phyloP scores from a whole-genome alignment of 1,140 invertebrate species.

The Kradibia gibbosae region DNA sequence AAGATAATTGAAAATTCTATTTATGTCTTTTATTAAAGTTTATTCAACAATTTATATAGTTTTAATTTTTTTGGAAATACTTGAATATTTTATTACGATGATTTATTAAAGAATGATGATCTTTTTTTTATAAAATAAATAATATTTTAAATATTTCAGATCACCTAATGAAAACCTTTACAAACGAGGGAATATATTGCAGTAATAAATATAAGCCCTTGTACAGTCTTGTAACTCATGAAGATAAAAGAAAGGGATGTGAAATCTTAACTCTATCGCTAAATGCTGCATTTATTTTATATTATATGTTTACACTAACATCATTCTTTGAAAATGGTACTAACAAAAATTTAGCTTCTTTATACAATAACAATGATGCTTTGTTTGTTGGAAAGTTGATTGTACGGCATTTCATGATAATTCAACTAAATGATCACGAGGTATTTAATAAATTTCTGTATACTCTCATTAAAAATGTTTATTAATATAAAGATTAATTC shows the following conservation, averaged over 20 bases:
- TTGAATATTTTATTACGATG: background rate
- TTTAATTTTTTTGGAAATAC: too few relatives aligned
- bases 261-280: conserved; percentile 85
- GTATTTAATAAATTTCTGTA: conserved; percentile 17
- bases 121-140: background rate
- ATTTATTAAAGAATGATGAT: background rate
- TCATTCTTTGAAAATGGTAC: conserved; percentile 72
- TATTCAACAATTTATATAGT: background rate
- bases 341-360: conserved; percentile 27
- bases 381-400: conserved; percentile 75
- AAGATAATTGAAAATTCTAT: background rate
- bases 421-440: conserved; percentile 43
- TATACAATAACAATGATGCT: conserved; percentile 54
- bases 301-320: conserved; percentile 77
- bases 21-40: background rate
- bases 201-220: conserved; percentile 74
- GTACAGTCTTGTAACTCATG: conserved; percentile 84
- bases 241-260: conserved; percentile 76
- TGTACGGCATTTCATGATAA: conserved; percentile 4
- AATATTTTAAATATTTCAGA: conserved; percentile 52
- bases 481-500: background rate
- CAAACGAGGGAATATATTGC: conserved; percentile 68
- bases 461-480: background rate
- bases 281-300: conserved; percentile 79
- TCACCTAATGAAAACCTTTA: conserved; percentile 64